phyloP scores from a whole-genome alignment of 2,797 vertebrate genomes.

The Gallinago stenura region DNA sequence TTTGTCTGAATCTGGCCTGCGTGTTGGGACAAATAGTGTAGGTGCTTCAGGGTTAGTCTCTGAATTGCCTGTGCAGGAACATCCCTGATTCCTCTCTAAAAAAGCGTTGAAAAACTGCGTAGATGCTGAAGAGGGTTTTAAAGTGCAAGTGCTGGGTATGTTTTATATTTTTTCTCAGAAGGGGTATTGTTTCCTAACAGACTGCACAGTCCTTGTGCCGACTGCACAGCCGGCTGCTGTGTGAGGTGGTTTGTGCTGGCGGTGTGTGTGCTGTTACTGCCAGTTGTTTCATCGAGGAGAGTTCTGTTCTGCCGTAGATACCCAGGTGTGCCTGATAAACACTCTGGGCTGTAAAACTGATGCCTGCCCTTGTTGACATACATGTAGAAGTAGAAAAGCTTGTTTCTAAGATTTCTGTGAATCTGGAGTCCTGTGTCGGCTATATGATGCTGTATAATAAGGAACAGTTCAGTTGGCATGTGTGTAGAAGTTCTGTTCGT shows the following conservation, averaged over 20 bases:
- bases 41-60: not conserved
- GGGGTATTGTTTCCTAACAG: not conserved
- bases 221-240: not conserved
- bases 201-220: not conserved
- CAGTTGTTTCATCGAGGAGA: not conserved
- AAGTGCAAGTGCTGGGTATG: not conserved
- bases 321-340: not conserved
- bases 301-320: not conserved
- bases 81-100: not conserved
- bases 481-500: not conserved
- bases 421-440: not conserved
- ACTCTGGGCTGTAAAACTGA: not conserved
- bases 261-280: not conserved
- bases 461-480: not conserved
- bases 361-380: not conserved
- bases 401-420: not conserved
- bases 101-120: not conserved
- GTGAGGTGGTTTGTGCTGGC: not conserved
- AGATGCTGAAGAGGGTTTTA: not conserved
- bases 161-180: not conserved
- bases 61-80: not conserved
- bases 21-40: not conserved
- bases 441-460: not conserved
- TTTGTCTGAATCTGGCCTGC: not conserved
- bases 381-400: not conserved